Evolutionary conservation across 2,888 invertebrate genomes (phyloP).

Genomic region (Lacanobia oleracea): DNA sequence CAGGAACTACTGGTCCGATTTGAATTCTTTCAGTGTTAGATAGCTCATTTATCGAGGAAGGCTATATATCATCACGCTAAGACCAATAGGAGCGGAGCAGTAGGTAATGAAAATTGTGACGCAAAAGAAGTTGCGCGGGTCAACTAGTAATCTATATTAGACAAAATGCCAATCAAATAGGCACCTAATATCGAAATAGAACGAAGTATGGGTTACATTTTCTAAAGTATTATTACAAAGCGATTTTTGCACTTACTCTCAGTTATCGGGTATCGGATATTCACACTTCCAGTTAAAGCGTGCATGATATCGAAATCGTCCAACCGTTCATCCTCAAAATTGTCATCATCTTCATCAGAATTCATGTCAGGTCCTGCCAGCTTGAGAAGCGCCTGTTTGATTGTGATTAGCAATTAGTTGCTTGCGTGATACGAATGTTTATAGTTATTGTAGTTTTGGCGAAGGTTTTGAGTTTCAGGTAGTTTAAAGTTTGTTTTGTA

Average conservation of each 20-base stretch:
- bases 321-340: constrained; percentile 80
- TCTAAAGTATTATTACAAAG: background rate
- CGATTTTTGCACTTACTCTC: constrained; percentile 31
- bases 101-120: too few species aligned
- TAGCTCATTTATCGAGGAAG: too few species aligned
- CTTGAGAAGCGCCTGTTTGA: constrained; percentile 84
- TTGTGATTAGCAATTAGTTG: constrained; percentile 78
- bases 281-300: constrained; percentile 80
- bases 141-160: too few species aligned
- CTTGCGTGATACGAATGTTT: constrained; percentile 56
- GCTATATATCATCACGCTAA: too few species aligned
- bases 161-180: too few species aligned
- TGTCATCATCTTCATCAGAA: constrained; percentile 77
- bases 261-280: constrained; percentile 61
- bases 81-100: too few species aligned
- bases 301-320: constrained; percentile 80
- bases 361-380: constrained; percentile 86
- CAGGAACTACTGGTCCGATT: too few species aligned
- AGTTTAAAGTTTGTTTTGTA: constrained; percentile 7
- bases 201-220: too few species aligned
- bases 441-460: constrained; percentile 20
- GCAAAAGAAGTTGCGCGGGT: too few species aligned
- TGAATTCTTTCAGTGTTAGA: too few species aligned
- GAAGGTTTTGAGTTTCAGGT: constrained; percentile 24
- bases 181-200: too few species aligned